Base-by-base conservation (phyloP, 2,797 vertebrate genomes). In the Chloroceryle amazona region DNA sequence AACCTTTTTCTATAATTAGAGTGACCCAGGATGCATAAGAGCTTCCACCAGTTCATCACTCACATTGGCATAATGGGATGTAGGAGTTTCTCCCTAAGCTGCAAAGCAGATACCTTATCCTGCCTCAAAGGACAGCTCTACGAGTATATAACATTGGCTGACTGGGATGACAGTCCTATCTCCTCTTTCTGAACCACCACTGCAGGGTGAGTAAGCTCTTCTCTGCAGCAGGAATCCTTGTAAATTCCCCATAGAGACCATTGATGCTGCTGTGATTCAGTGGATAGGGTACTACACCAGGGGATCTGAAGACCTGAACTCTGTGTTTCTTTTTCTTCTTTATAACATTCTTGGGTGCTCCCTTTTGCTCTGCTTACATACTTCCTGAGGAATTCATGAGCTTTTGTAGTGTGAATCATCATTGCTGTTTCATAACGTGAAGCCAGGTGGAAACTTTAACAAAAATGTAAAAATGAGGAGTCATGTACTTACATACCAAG, bases 391-490 rank as follows among this genome's bases (percentile, higher is more conserved):
- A 68, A 42, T 20, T 57, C 57, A 33, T 2, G 0, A 57, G 65
- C 46, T 79, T 61, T 65, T 57, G 44, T 42, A 52, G 16, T 2
- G 68, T 91, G 87, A 91, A 68, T 92, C 81, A 68, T 47, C 54
- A 2, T 26, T 0, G 0, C 44, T 73, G 47, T 52, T 94, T 93
- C 35, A 6, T 54, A 92, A 87, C 28, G 2, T 57, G 71, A 92
- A 85, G 26, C 86, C 74, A 85, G 78, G 74, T 93, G 67, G 74
- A 92, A 90, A 80, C 23, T 89, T 80, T 3, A 63, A 26, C 17
- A 57, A 41, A 82, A 80, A 71, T 1, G 4, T 63, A 23, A 65
- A 92, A 85, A 44, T 1, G n/a, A 89, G 71, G 44, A 57, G 41
- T 33, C 20, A 28, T 11, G 44, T 7, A 8, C 23, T 83, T 78